Evolutionary conservation across 2,113 vertebrate genomes (phyloP).

Genomic region (Crotalus helleri): DNA sequence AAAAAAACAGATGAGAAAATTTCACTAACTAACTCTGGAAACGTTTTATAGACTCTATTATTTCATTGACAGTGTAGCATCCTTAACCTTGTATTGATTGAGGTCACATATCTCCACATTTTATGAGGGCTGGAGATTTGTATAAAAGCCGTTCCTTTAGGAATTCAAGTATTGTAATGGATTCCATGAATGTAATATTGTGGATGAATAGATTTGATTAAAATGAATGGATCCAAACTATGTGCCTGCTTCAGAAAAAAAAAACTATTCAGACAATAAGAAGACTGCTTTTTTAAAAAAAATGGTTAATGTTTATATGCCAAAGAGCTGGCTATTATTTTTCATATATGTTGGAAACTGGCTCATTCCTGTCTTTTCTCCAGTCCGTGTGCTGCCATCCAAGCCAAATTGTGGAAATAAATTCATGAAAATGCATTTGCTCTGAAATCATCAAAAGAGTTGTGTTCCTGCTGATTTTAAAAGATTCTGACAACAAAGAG

Average conservation of each 20-base stretch:
- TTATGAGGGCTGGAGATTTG: neutral
- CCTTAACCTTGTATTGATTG: neutral
- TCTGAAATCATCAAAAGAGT: neutral
- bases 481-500: constrained; percentile 9
- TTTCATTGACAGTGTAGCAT: neutral
- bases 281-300: neutral
- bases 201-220: neutral
- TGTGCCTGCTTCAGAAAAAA: neutral
- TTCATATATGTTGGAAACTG: constrained; percentile 6
- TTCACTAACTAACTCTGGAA: neutral
- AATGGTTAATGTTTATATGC: neutral
- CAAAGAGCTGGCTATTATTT: neutral
- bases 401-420: constrained; percentile 9
- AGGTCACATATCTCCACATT: neutral
- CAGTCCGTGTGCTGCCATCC: neutral
- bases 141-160: neutral
- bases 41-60: neutral
- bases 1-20: neutral
- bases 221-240: neutral
- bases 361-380: accelerated
- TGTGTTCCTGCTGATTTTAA: neutral
- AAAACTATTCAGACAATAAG: neutral
- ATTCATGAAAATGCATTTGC: neutral
- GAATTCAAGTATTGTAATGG: neutral
- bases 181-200: neutral